phyloP scores from a whole-genome alignment of 2,113 vertebrate species.

The Brachypodius melanocephalos region DNA sequence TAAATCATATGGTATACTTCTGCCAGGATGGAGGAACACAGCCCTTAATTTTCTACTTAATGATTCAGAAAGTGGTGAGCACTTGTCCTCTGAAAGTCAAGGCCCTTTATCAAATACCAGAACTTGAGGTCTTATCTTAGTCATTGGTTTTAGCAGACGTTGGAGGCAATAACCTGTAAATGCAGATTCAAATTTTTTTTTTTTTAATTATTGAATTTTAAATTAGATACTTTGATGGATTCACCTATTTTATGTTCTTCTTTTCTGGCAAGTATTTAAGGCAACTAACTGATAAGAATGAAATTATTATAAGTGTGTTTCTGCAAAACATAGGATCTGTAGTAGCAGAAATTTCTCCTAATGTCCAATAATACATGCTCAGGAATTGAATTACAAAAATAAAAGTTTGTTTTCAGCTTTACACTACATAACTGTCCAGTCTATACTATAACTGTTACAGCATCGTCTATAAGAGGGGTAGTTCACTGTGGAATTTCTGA shows the following conservation, averaged over 20 bases:
- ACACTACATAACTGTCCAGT: neutral
- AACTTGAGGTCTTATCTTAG: neutral
- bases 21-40: conserved; percentile 28
- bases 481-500: neutral
- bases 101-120: conserved; percentile 9
- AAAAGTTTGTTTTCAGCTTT: neutral
- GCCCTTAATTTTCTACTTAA: conserved; percentile 50
- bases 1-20: conserved; percentile 46
- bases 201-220: neutral
- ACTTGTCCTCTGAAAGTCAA: conserved; percentile 54
- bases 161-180: neutral
- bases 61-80: conserved; percentile 41
- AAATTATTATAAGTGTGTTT: neutral
- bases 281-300: neutral
- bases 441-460: neutral
- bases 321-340: neutral
- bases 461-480: neutral
- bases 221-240: neutral
- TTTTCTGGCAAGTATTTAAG: neutral
- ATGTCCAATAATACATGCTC: neutral
- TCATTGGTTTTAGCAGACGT: neutral
- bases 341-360: neutral
- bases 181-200: neutral
- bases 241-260: neutral
- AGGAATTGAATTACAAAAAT: neutral